phyloP scores from a whole-genome alignment of 1,140 invertebrate genomes.

The Drosophila ficusphila region DNA sequence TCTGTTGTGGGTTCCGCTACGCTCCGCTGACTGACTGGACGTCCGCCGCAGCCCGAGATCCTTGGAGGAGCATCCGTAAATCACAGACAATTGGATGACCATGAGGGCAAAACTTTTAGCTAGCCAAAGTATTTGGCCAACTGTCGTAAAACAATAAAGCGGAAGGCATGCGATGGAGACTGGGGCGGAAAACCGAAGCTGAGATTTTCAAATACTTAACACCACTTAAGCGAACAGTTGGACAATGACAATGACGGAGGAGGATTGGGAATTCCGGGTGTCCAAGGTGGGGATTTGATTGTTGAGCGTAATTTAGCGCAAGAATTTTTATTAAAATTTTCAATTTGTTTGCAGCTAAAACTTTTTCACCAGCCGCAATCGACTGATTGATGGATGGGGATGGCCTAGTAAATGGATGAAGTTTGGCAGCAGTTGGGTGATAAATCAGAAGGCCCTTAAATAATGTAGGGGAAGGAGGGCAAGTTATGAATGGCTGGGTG shows the following conservation, averaged over 20 bases:
- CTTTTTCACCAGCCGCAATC: slow-evolving; percentile 41
- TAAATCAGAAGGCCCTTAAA: not conserved
- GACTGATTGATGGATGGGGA: slow-evolving; percentile 56
- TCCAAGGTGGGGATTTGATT: slow-evolving; percentile 45
- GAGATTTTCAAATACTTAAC: slow-evolving; percentile 81
- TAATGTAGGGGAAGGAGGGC: not conserved
- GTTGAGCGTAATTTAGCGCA: slow-evolving; percentile 72
- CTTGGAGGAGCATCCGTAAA: slow-evolving; percentile 51
- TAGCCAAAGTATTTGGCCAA: slow-evolving; percentile 76
- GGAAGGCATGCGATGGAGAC: slow-evolving; percentile 43
- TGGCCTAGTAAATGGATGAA: slow-evolving; percentile 7
- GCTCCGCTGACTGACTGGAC: slow-evolving; percentile 20
- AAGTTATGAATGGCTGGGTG: slow-evolving; percentile 24
- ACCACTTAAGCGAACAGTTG: slow-evolving; percentile 74
- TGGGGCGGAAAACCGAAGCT: slow-evolving; percentile 28
- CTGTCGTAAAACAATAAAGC: slow-evolving; percentile 81
- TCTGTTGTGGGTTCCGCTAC: slow-evolving; percentile 38
- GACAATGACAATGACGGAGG: slow-evolving; percentile 63
- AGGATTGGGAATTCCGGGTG: slow-evolving; percentile 15
- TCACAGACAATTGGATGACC: slow-evolving; percentile 80
- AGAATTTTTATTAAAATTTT: slow-evolving; percentile 81
- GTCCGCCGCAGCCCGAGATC: slow-evolving; percentile 16
- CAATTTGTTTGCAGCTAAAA: slow-evolving; percentile 62
- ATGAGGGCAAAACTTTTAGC: slow-evolving; percentile 71
- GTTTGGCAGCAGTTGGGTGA: slow-evolving; percentile 5